Conservation (phyloP, 2,797 vertebrate species). For the Mormyrops attenuatus region DNA sequence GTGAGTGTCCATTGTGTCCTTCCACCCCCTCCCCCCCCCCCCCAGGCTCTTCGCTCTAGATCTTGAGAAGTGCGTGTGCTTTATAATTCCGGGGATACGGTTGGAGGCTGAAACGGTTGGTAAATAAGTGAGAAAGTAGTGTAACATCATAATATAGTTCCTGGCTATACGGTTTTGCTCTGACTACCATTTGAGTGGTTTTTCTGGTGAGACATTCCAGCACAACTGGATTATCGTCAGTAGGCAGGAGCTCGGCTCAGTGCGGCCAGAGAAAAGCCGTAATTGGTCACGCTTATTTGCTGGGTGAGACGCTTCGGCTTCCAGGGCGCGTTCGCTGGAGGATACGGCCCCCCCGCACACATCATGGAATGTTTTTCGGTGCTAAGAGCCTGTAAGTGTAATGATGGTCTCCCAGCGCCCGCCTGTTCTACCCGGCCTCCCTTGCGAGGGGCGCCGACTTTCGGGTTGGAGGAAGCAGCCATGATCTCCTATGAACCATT, state of each 20-base stretch:
- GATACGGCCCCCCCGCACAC: constrained; percentile 39
- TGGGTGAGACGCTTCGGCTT: constrained; percentile 28
- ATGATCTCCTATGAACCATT: background rate
- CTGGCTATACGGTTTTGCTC: background rate
- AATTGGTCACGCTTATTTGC: constrained; percentile 55
- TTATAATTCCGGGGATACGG: background rate
- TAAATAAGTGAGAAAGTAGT: background rate
- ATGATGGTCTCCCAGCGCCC: constrained; percentile 39
- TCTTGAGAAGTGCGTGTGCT: background rate
- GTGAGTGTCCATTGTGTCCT: constrained; percentile 49
- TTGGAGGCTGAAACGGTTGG: background rate
- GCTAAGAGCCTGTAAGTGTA: constrained; percentile 37
- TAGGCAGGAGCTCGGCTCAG: constrained; percentile 33
- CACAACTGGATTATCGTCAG: constrained; percentile 47
- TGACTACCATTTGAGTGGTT: constrained; percentile 23
- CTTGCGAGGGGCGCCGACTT: background rate
- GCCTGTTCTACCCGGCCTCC: constrained; percentile 30
- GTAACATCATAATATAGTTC: background rate
- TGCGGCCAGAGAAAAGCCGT: constrained; percentile 40
- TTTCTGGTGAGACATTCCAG: constrained; percentile 45
- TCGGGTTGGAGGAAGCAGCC: background rate
- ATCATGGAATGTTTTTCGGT: constrained; percentile 41
- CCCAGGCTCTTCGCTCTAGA: background rate
- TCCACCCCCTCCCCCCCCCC: too few species aligned
- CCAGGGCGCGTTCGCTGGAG: constrained; percentile 35